Evolutionary conservation across 2,797 vertebrate genomes (phyloP).

Genomic region (Intellagama lesueurii): DNA sequence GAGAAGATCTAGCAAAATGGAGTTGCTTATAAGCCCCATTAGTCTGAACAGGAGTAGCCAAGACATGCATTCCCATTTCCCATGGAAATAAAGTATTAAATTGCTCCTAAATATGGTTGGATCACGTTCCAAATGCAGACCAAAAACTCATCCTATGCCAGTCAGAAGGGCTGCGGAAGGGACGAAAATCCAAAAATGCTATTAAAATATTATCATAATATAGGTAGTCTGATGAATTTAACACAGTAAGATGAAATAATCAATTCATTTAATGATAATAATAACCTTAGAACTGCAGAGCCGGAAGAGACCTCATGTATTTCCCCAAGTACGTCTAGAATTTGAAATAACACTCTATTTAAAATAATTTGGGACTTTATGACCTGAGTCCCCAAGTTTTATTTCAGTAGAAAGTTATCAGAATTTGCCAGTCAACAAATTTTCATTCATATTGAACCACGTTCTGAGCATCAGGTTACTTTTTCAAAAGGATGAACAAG

Average conservation of each 20-base stretch:
- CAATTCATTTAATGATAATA: slow-evolving; percentile 36
- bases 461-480: background rate
- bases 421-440: slow-evolving; percentile 42
- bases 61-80: background rate
- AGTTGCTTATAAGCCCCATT: background rate
- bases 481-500: background rate
- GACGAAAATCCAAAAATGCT: slow-evolving; percentile 30
- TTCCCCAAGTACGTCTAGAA: slow-evolving; percentile 43
- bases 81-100: background rate
- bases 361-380: slow-evolving; percentile 50
- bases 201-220: slow-evolving; percentile 49
- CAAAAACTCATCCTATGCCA: background rate
- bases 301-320: no score
- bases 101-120: background rate
- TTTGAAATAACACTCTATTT: slow-evolving; percentile 52
- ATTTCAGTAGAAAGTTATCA: slow-evolving; percentile 40
- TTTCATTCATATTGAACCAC: background rate
- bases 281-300: no score
- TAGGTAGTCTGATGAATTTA: slow-evolving; percentile 15
- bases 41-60: background rate
- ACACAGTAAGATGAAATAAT: slow-evolving; percentile 41
- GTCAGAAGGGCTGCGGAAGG: background rate
- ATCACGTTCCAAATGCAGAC: background rate
- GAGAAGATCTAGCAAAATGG: background rate
- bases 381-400: slow-evolving; percentile 60